These are phyloP conservation scores for Hemiscyllium ocellatum DNA, from an alignment of 2,113 vertebrate species.

Conservation along the genomic window DNA sequence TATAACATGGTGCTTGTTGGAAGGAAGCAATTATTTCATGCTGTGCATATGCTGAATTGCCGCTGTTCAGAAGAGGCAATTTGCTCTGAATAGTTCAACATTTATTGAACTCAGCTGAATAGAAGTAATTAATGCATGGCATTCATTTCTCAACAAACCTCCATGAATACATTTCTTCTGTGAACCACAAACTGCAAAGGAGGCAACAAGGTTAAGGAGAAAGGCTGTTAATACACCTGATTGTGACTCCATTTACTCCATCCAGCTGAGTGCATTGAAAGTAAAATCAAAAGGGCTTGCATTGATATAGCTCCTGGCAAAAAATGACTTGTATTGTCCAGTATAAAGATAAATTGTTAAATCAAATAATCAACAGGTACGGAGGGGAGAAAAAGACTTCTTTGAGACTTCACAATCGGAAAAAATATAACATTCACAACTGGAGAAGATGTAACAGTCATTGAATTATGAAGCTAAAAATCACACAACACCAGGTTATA, in stretches of 20 bases:
- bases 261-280: neutral
- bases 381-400: neutral
- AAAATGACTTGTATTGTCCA: neutral
- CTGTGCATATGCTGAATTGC: neutral
- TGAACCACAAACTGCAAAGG: neutral
- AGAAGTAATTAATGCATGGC: neutral
- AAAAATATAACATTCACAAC: no score
- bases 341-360: neutral
- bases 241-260: neutral
- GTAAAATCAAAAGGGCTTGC: neutral
- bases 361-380: neutral
- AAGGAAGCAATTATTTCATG: slow-evolving; percentile 32
- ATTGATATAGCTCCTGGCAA: neutral
- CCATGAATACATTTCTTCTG: neutral
- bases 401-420: neutral
- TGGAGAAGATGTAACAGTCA: no score
- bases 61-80: slow-evolving; percentile 6
- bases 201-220: neutral
- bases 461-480: no score
- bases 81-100: slow-evolving; percentile 25
- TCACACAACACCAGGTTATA: no score
- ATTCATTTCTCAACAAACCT: neutral
- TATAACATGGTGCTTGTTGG: neutral
- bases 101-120: slow-evolving; percentile 33
- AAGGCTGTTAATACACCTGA: no score